Base-by-base conservation (phyloP, 2,888 invertebrate species). In the Cosmorhoe ocellata region DNA sequence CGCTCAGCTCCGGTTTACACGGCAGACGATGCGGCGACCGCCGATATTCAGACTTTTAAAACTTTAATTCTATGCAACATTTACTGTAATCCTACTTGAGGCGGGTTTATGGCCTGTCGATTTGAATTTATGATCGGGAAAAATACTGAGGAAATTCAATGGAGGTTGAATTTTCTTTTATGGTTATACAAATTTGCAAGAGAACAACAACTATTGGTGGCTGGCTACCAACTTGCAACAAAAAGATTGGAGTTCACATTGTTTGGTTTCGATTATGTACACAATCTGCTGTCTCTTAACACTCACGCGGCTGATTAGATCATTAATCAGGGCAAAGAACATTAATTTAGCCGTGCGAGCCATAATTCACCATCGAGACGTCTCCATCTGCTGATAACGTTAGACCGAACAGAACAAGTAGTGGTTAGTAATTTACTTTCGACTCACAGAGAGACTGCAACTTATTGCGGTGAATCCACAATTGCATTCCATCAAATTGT, bases 1-100 rank as follows among this genome's bases (percentile, higher is more conserved):
- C 67, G 64, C 68, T 74, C 70, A 74, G 72, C 71, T 69, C 66
- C 64, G 63, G 73, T 74, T 76, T 74, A 79, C 76, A 76, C 63
- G 64, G 66, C 70, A 75, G 76, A 74, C 74, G 58, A 61, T 56
- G 67, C 58, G 49, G 67, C 66, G 68, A 69, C 67, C 55, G 48
- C 34, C 59, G 51, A 60, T 62, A 61, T 57, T 51, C 58, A 42
- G 58, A 14, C n/a, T 47, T 61, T 69, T 50, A 56, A 69, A 66
- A 63, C 63, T 65, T 64, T 52, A 58, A 59, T 65, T 61, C 55
- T 54, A 43, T 41, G 46, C 58, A 51, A 52, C 24, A 46, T 48
- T 52, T 53, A 42, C 41, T 41, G 13, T 54, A 59, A 61, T 54
- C 56, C 54, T 11, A 42, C 28, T 41, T 51, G 41, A 54, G 22